Evolutionary conservation across 92 coral and sea anemone species (phyloP), one percentile per base, ranked within the genome.

Genomic region (Muricea muricata): DNA sequence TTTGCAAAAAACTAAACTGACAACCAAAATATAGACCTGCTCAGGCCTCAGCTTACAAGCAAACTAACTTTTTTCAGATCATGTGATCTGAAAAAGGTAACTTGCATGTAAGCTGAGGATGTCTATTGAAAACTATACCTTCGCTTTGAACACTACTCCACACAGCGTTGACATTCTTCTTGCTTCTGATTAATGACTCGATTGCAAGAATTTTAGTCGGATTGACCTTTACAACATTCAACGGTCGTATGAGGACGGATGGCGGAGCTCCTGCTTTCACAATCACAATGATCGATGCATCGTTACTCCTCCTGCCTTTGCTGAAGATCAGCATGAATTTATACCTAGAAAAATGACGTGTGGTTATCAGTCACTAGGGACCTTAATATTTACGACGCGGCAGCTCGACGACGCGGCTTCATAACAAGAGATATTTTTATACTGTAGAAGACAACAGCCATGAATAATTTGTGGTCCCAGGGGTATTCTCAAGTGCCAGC

Each of bases 241-340:
- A 41, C 14, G 83, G 83, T 40, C 63, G 83, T 15, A 92, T 90
- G 3, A 14, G 31, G 20, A 84, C 84, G 24, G 47, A 66, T 1
- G 96, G 96, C 33, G 96, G 96, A 34, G 86, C 34, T 24, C 96
- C 96, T 1, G 96, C 50, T 32, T 80, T 50, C 31, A 92, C 93
- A 25, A 57, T 26, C 25, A 90, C 79, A 1, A 0, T 4, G 7
- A 83, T 73, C 15, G 72, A 58, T 11, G 86, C 82, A 3, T 75
- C 31, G 32, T 85, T 84, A 20, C 55, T 72, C 37, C 96, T 84
- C 0, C 74, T 29, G 9, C 91, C 96, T 78, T 92, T 92, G 83
- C 56, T 77, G 73, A 73, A 90, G 20, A 85, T 90, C 82, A 92
- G 47, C 47, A 48, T 68, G 73, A 92, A 92, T 31, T 55, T 82